Percentiles rank a stretch among this genome's conserved stretches.
phyloP scores from a whole-genome alignment of 2,797 vertebrate species.

The Rhodeus uyekii region DNA sequence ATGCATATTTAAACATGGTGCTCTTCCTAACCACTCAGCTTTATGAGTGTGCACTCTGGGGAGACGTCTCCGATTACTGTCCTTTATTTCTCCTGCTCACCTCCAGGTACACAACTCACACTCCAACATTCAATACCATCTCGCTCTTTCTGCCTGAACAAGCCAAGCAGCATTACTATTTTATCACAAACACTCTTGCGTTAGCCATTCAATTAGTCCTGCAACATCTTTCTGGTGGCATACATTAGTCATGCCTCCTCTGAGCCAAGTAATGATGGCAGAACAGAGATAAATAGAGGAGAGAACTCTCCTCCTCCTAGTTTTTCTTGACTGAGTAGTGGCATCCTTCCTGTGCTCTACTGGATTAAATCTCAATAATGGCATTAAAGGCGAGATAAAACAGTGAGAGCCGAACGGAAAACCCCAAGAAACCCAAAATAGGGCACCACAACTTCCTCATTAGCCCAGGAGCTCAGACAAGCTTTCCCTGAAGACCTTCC shows the following conservation, averaged over 20 bases:
- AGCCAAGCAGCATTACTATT: constrained; percentile 40
- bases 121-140: constrained; percentile 33
- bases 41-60: constrained; percentile 37
- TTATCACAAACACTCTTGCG: constrained; percentile 28
- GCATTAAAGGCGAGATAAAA: constrained; percentile 6
- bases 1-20: constrained; percentile 50
- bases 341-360: constrained; percentile 24
- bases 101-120: constrained; percentile 43
- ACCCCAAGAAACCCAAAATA: constrained; percentile 39
- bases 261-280: constrained; percentile 29
- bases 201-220: constrained; percentile 41
- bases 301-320: constrained; percentile 4
- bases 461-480: constrained; percentile 38
- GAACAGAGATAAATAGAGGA: constrained; percentile 2
- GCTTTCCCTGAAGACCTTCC: constrained; percentile 24
- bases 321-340: constrained; percentile 16
- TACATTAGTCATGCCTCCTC: constrained; percentile 34
- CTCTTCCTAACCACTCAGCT: constrained; percentile 47
- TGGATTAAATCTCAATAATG: constrained; percentile 31
- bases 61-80: constrained; percentile 46
- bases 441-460: constrained; percentile 36
- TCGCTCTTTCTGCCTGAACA: constrained; percentile 9
- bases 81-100: constrained; percentile 49
- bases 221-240: constrained; percentile 38
- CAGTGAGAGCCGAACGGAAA: constrained; percentile 1